These are phyloP conservation scores for Choloepus didactylus DNA, from an alignment of 2,797 vertebrate genomes.

Conservation along the genomic window DNA sequence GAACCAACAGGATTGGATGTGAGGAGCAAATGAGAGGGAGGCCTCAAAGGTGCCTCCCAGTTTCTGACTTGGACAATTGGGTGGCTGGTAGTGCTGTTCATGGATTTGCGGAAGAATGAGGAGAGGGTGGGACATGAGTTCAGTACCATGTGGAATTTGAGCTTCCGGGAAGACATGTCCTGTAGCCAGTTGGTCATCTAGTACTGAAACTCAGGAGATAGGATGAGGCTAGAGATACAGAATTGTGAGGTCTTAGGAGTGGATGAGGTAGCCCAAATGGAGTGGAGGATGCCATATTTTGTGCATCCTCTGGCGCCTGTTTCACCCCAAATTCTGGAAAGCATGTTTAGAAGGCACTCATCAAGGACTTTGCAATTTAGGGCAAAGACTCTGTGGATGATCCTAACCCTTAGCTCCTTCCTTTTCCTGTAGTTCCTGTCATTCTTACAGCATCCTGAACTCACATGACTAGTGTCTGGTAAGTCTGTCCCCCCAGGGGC, in stretches of 20 bases:
- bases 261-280: background rate
- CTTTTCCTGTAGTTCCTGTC: background rate
- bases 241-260: slow-evolving; percentile 6
- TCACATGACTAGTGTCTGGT: slow-evolving; percentile 23
- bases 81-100: background rate
- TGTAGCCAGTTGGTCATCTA: background rate
- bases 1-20: background rate
- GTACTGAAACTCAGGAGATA: slow-evolving; percentile 27
- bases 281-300: slow-evolving; percentile 14
- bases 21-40: background rate
- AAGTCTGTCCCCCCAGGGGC: background rate
- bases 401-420: slow-evolving; percentile 18
- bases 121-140: background rate
- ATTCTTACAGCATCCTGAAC: slow-evolving; percentile 18
- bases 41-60: slow-evolving; percentile 6
- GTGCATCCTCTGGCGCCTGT: background rate
- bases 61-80: slow-evolving; percentile 41
- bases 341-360: slow-evolving; percentile 41
- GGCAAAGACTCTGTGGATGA: slow-evolving; percentile 46
- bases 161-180: slow-evolving; percentile 26
- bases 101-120: background rate
- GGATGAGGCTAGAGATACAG: background rate
- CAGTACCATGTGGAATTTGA: background rate
- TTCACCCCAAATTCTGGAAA: slow-evolving; percentile 43
- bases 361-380: slow-evolving; percentile 18